Evolutionary conservation across 1,140 invertebrate genomes (phyloP).

Genomic region (Colletes gigas): DNA sequence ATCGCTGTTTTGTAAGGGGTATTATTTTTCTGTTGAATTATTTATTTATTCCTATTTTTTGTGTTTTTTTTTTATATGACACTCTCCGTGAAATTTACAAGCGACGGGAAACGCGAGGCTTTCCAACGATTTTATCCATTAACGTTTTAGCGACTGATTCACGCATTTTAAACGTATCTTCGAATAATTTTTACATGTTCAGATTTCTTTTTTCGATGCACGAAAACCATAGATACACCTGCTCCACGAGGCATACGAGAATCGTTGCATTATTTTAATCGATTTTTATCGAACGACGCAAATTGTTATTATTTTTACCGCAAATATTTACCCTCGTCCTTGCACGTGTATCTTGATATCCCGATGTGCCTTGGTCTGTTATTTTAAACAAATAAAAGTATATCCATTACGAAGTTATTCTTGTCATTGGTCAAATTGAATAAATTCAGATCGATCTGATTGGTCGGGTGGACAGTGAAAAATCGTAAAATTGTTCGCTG

Average conservation of each 20-base stretch:
- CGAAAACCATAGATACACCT: background rate
- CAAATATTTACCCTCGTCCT: constrained; percentile 17
- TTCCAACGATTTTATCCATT: constrained; percentile 37
- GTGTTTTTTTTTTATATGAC: constrained; percentile 17
- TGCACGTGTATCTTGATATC: constrained; percentile 29
- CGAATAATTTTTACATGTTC: constrained; percentile 6
- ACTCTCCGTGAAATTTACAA: constrained; percentile 18
- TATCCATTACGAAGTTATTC: background rate
- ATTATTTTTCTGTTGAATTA: constrained; percentile 32
- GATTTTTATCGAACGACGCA: background rate
- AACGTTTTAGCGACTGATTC: background rate
- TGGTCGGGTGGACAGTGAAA: background rate
- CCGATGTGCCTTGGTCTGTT: constrained; percentile 34
- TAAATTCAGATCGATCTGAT: background rate
- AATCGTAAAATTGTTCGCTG: background rate
- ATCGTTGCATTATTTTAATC: background rate
- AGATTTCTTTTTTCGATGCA: background rate
- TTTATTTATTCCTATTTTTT: background rate
- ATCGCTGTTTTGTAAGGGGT: constrained; percentile 42
- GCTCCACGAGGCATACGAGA: background rate
- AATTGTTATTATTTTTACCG: constrained; percentile 34
- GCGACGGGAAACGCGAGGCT: background rate
- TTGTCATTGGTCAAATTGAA: no score
- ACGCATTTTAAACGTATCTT: constrained; percentile 10
- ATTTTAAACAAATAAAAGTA: constrained; percentile 58